phyloP scores from a whole-genome alignment of 2,797 vertebrate genomes.

The Hybognathus amarus region DNA sequence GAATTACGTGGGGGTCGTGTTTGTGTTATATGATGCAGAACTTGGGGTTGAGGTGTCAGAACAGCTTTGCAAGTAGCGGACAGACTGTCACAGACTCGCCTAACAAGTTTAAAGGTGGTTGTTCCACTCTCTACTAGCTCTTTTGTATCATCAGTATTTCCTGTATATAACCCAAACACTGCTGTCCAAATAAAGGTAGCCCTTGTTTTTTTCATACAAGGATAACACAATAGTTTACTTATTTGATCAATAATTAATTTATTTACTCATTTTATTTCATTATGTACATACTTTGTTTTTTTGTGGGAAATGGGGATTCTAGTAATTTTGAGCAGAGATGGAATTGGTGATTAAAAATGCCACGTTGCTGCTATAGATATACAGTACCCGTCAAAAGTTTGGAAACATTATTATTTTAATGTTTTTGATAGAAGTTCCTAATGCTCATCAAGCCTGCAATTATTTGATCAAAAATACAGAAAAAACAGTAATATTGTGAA shows the following conservation, averaged over 20 bases:
- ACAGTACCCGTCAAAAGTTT: too few relatives aligned
- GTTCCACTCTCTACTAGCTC: not conserved
- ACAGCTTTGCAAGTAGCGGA: not conserved
- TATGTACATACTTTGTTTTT: not conserved
- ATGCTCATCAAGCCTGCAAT: too few relatives aligned
- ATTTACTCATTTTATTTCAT: not conserved
- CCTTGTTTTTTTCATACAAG: not conserved
- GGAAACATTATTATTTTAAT: too few relatives aligned
- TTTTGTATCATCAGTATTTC: not conserved
- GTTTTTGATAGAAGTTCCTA: too few relatives aligned
- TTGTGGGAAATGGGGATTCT: not conserved
- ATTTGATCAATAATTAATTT: not conserved
- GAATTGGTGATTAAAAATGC: not conserved
- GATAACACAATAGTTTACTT: not conserved
- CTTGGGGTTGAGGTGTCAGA: not conserved
- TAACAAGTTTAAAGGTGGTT: not conserved
- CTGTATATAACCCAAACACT: constrained; percentile 14
- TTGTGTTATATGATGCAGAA: not conserved
- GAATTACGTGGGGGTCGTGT: not conserved
- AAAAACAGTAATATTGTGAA: too few relatives aligned
- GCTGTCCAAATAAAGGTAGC: not conserved
- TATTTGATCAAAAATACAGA: too few relatives aligned
- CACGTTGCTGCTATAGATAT: not conserved
- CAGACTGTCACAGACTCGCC: not conserved
- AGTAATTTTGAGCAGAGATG: not conserved